Evolutionary conservation across 2,888 invertebrate species (phyloP).

Genomic region (Cosmopolites sordidus): DNA sequence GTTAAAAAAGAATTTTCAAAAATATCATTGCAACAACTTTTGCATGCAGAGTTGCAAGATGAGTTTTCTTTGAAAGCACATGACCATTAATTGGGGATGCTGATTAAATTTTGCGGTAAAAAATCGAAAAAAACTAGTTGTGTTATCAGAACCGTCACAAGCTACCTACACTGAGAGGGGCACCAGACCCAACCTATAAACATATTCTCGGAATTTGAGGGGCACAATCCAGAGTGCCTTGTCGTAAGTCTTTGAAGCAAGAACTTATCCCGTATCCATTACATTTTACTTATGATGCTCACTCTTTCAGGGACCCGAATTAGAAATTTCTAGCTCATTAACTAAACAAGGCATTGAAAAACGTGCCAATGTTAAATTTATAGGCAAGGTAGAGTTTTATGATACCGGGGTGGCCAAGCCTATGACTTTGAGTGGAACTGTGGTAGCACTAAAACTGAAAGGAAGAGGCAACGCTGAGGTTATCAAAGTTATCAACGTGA

Average conservation of each 20-base stretch:
- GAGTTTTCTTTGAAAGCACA: no score
- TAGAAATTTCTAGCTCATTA: conserved; percentile 48
- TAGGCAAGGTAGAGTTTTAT: conserved; percentile 67
- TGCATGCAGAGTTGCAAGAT: no score
- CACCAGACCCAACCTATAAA: conserved; percentile 22
- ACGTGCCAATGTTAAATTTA: conserved; percentile 57
- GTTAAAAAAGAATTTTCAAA: no score
- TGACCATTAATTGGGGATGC: conserved; percentile 15
- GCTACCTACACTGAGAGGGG: conserved; percentile 18
- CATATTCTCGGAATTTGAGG: conserved; percentile 2
- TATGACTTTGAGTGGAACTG: conserved; percentile 57
- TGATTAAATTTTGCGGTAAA: conserved; percentile 12
- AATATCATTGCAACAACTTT: no score
- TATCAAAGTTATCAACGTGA: conserved; percentile 56
- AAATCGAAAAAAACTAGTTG: conserved; percentile 21
- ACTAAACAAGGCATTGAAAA: conserved; percentile 54
- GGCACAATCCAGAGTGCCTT: conserved; percentile 10
- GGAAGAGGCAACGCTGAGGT: conserved; percentile 53
- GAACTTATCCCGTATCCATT: conserved; percentile 25
- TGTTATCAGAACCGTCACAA: conserved; percentile 32
- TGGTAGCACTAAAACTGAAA: conserved; percentile 52
- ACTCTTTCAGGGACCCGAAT: conserved; percentile 52
- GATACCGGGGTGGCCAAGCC: conserved; percentile 60
- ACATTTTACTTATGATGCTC: conserved; percentile 39
- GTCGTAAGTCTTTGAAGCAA: conserved; percentile 45